Percentiles rank a stretch among this genome's conserved stretches.
These are phyloP conservation scores for Grapholita molesta DNA, from an alignment of 1,140 invertebrate species.

Conservation along the genomic window DNA sequence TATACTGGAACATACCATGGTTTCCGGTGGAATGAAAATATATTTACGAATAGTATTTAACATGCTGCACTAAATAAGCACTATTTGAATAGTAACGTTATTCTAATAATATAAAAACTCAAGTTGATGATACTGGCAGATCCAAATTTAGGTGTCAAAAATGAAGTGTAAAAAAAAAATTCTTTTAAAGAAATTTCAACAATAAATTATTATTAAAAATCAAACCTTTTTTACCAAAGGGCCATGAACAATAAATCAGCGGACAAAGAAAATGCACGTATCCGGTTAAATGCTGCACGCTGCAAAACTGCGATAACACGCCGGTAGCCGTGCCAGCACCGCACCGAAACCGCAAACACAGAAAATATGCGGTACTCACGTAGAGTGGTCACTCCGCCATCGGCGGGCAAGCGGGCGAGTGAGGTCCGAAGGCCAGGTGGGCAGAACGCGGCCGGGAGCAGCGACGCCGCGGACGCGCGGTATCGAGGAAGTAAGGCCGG, in stretches of 20 bases:
- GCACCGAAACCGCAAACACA: not conserved
- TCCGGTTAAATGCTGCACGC: constrained; percentile 3
- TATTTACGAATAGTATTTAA: too few relatives aligned
- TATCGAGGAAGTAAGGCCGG: constrained; percentile 74
- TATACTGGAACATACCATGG: not conserved
- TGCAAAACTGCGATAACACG: constrained; percentile 4
- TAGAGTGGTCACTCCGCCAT: constrained; percentile 60
- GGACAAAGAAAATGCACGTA: constrained; percentile 16
- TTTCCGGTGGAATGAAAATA: not conserved
- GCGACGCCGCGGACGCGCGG: constrained; percentile 73
- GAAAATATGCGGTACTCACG: constrained; percentile 49
- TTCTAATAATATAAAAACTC: too few relatives aligned
- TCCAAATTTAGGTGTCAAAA: too few relatives aligned
- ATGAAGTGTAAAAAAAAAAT: too few relatives aligned
- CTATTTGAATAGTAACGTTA: too few relatives aligned
- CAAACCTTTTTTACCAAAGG: not conserved
- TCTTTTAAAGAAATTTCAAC: too few relatives aligned
- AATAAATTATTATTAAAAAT: not conserved
- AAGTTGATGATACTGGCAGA: too few relatives aligned
- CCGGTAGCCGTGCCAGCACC: not conserved
- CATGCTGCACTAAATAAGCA: too few relatives aligned
- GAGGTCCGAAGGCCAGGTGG: constrained; percentile 51
- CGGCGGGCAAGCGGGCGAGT: constrained; percentile 40
- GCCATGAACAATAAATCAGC: constrained; percentile 10
- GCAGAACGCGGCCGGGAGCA: constrained; percentile 49